Percentiles rank a stretch among this genome's conserved stretches.
phyloP scores from a whole-genome alignment of 1,140 invertebrate genomes.

The Hycleus cichorii region DNA sequence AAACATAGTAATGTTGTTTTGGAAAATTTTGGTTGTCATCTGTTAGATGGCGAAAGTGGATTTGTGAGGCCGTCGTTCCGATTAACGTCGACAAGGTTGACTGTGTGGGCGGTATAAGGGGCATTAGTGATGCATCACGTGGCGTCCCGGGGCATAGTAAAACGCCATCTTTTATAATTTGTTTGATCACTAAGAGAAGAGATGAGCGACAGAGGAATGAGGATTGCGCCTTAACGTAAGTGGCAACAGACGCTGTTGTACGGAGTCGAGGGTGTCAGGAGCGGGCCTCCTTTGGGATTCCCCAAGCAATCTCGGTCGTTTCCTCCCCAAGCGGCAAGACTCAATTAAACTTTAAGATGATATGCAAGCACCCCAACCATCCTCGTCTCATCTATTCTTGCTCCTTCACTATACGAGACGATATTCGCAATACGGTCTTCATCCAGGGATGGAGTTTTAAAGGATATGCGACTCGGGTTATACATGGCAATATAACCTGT shows the following conservation, averaged over 20 bases:
- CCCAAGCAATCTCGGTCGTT: slow-evolving; percentile 49
- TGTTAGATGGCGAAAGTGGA: too few species aligned
- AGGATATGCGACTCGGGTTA: background rate
- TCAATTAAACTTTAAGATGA: slow-evolving; percentile 66
- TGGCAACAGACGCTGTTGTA: slow-evolving; percentile 28
- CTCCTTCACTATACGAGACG: slow-evolving; percentile 3
- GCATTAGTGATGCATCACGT: too few species aligned
- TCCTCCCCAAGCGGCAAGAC: slow-evolving; percentile 49
- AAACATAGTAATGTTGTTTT: too few species aligned
- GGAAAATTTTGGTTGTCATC: too few species aligned
- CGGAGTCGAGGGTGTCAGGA: slow-evolving; percentile 35
- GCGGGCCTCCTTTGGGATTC: slow-evolving; percentile 37
- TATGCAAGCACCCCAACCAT: slow-evolving; percentile 47
- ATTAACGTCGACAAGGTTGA: too few species aligned
- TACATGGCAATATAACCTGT: too few species aligned
- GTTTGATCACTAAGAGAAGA: slow-evolving; percentile 25
- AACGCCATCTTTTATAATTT: slow-evolving; percentile 22
- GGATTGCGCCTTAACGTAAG: slow-evolving; percentile 25
- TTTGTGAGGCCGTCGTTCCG: too few species aligned
- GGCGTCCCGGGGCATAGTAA: too few species aligned
- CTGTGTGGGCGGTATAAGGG: too few species aligned
- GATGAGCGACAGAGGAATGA: slow-evolving; percentile 20
- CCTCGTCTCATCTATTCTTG: slow-evolving; percentile 11
- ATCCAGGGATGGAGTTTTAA: background rate
- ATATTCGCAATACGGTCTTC: background rate